Base-by-base conservation (phyloP, 92 coral and sea anemone genomes). In the Meandrina meandrites region DNA sequence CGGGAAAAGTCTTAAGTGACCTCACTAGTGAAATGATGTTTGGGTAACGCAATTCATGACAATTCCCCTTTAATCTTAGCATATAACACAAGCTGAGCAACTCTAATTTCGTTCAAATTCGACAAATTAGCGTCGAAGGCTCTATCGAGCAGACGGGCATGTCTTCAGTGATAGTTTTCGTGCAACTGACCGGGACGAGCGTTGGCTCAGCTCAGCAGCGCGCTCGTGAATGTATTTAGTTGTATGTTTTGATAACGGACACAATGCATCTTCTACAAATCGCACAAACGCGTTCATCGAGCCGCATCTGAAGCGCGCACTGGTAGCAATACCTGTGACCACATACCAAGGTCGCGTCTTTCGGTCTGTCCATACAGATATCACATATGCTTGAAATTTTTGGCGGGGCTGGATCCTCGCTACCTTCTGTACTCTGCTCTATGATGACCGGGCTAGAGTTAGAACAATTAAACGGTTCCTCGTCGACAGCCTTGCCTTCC, bases 251-350 rank as follows among this genome's bases (percentile, higher is more conserved):
- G 60, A 92, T 92, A 13, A 92, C 95, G 0, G 95, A 90, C 17
- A 92, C 64, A 28, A 92, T 92, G 18, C 94, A 92, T 34, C 95
- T 68, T 19, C 90, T 78, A 5, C 95, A 92, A 19, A 90, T 81
- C 1, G 93, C 95, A 54, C 95, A 92, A 35, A 86, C 91, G 28
- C 84, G 84, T 66, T 92, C 95, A 30, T 92, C 93, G 10, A 84
- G 48, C 1, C 95, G 81, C 95, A 92, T 92, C 86, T 92, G 95
- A 18, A 84, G 76, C 5, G 95, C 93, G 48, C 95, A 92, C 68
- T 60, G 48, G 48, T 82, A 92, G 47, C 93, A 92, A 28, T 84
- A 92, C 18, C 95, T 86, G 69, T 92, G 95, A 2, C 95, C 95
- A 31, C 95, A 92, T 40, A 92, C 81, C 0, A 92, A 81, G 8